A percentile compares a stretch with the other conserved stretches of the same genome.
Conservation (phyloP, 1,140 invertebrate genomes). For the Aphis gossypii region DNA sequence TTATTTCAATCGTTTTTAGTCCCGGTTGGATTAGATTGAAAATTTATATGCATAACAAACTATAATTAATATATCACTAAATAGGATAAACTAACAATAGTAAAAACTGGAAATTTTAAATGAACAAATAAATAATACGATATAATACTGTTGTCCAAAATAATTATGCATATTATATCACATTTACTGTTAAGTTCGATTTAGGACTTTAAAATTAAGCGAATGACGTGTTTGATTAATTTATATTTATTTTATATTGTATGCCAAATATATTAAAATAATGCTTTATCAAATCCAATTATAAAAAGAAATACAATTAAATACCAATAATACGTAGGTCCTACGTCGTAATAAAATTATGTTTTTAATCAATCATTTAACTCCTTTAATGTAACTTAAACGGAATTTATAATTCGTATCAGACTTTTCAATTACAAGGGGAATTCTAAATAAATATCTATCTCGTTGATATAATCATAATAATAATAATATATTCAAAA, state of each 20-base stretch:
- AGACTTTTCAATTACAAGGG: neutral
- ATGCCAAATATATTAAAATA: neutral
- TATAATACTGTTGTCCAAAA: neutral
- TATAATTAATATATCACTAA: slow-evolving; percentile 27
- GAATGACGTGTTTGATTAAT: neutral
- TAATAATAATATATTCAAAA: neutral
- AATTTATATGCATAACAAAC: slow-evolving; percentile 25
- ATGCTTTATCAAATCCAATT: neutral
- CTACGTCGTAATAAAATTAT: neutral
- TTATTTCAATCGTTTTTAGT: slow-evolving; percentile 36
- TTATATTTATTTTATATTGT: neutral
- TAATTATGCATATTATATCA: neutral
- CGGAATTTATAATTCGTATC: neutral
- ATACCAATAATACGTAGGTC: neutral
- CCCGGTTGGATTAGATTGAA: slow-evolving; percentile 19
- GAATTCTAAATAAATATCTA: neutral
- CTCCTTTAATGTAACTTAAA: neutral
- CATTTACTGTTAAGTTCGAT: neutral
- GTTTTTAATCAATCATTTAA: slow-evolving; percentile 4
- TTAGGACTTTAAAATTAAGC: neutral
- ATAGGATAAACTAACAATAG: neutral
- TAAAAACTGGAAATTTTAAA: neutral
- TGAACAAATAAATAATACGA: neutral
- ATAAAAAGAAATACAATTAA: neutral
- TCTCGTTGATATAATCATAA: neutral